Conservation (phyloP, 2,797 vertebrate genomes). For the Loris lydekkerianus region DNA sequence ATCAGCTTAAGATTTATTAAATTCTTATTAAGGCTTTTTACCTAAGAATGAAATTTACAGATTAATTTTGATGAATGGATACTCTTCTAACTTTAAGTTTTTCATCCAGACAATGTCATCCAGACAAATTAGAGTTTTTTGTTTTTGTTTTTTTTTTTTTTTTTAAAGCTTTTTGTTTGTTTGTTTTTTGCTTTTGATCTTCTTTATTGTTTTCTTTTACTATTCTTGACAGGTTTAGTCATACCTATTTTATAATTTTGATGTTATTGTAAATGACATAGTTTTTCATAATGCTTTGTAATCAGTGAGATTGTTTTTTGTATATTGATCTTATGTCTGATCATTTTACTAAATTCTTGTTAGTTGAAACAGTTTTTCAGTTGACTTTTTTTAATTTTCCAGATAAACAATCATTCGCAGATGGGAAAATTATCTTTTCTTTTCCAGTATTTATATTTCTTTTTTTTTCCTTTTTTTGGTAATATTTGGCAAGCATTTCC, state of each 20-base stretch:
- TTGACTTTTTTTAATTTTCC: background rate
- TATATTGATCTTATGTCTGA: background rate
- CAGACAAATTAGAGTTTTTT: background rate
- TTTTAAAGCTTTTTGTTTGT: background rate
- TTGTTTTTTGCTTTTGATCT: background rate
- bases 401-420: background rate
- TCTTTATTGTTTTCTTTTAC: background rate
- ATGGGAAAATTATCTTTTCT: background rate
- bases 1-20: background rate
- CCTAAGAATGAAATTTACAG: background rate
- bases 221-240: constrained; percentile 22
- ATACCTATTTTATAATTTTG: background rate
- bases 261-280: background rate
- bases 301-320: background rate
- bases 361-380: background rate
- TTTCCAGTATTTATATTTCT: background rate
- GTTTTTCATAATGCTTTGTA: constrained; percentile 8
- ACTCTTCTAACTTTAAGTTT: background rate
- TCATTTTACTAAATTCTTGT: background rate
- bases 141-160: background rate
- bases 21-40: background rate
- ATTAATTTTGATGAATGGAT: background rate
- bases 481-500: background rate
- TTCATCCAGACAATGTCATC: background rate
- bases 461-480: background rate